phyloP scores from a whole-genome alignment of 37 sponge, comb jelly and placozoan genomes.

The Crambe crambe region DNA sequence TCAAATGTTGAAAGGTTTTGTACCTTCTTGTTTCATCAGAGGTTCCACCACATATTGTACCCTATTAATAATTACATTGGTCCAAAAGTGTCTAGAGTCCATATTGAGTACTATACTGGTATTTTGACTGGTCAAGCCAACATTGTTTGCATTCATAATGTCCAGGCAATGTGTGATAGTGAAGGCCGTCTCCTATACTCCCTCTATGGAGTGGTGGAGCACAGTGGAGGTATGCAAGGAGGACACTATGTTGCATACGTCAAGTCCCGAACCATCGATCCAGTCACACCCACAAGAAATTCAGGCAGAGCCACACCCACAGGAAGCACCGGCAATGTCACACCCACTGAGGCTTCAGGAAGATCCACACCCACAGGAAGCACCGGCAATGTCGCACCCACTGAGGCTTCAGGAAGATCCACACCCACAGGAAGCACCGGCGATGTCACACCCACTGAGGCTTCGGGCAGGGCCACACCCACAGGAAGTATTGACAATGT shows the following conservation, averaged over 20 bases:
- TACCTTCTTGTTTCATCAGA: too few species aligned
- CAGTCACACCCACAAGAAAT: not conserved
- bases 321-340: too few species aligned
- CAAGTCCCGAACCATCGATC: not conserved
- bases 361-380: not conserved
- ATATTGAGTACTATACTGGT: too few species aligned
- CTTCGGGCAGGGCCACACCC: not conserved
- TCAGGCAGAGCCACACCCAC: not conserved
- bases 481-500: too few species aligned
- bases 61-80: too few species aligned
- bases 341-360: too few species aligned
- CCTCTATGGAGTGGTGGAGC: slow-evolving; percentile 92
- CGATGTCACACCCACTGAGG: not conserved
- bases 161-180: slow-evolving; percentile 12
- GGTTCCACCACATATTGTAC: too few species aligned
- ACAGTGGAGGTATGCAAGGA: slow-evolving; percentile 82
- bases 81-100: too few species aligned
- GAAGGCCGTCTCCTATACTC: slow-evolving; percentile 61
- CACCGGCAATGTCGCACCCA: too few species aligned
- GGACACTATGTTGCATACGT: slow-evolving; percentile 98
- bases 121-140: too few species aligned
- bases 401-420: not conserved
- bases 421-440: not conserved
- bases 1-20: too few species aligned
- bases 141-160: too few species aligned